Evolutionary conservation across 2,113 vertebrate species (phyloP).

Genomic region (Stomatorhinus ivindoensis): DNA sequence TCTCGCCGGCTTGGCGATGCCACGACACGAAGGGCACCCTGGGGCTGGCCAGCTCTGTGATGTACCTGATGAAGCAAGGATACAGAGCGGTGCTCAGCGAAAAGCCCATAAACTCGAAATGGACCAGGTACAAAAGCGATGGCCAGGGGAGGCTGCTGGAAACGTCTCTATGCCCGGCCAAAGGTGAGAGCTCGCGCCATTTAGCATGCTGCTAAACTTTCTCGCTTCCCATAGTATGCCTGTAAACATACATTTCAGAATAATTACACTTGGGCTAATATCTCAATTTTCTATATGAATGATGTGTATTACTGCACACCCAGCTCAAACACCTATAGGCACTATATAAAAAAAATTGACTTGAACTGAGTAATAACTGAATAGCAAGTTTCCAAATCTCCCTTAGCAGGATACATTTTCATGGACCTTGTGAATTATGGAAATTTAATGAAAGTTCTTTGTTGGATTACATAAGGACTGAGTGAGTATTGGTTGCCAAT

Average conservation of each 20-base stretch:
- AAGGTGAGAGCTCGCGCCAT: conserved; percentile 59
- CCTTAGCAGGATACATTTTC: background rate
- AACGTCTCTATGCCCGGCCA: conserved; percentile 59
- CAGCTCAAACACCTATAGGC: background rate
- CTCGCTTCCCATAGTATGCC: background rate
- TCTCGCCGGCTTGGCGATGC: conserved; percentile 73
- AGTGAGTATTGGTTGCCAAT: background rate
- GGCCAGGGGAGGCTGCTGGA: conserved; percentile 43
- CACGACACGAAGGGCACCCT: conserved; percentile 55
- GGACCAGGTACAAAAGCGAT: conserved; percentile 65
- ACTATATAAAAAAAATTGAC: background rate
- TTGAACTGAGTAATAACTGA: background rate
- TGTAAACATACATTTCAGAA: background rate
- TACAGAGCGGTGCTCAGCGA: conserved; percentile 54
- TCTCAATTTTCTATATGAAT: background rate
- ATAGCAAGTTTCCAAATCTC: background rate
- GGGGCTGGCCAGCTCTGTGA: conserved; percentile 57
- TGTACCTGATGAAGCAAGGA: conserved; percentile 74
- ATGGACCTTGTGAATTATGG: background rate
- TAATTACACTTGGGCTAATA: background rate
- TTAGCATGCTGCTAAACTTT: background rate
- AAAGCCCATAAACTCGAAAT: conserved; percentile 62
- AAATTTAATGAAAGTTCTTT: background rate
- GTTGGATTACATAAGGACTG: background rate
- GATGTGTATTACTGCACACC: background rate